Base-by-base conservation (phyloP, 2,113 vertebrate genomes). In the Cavia porcellus region DNA sequence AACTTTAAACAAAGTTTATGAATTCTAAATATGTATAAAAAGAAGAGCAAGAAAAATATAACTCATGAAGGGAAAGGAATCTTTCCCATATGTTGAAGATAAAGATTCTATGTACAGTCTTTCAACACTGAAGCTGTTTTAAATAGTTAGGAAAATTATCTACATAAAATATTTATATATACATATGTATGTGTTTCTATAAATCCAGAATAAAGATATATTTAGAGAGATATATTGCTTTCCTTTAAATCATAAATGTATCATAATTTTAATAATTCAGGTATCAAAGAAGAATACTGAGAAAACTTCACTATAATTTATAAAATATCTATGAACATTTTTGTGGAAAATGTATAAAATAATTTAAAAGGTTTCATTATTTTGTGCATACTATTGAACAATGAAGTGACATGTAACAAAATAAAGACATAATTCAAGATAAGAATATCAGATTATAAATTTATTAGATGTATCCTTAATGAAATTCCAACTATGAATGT, bases 11-110 rank as follows among this genome's bases (percentile, higher is more conserved):
- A 87, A 81, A 95, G 38, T 38, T 38, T 38, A 77, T 92, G 5
- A 59, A 72, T 90, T 87, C 42, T 79, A 94, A 92, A 85, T 66
- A 77, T 64, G 90, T 85, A 42, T 57, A 32, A 92, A 74, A 93
- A 17, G 52, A 5, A 35, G 64, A 20, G 50, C 52, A 83, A 61
- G 50, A 17, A 35, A 17, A 50, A 13, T 10, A 88, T 11, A 74
- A 72, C 89, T 79, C 17, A 35, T 64, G 92, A 82, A 19, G 11
- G 38, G 13, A 8, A 30, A 45, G 7, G 1, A 38, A 89, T 59
- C 5, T n/a, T 64, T 92, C 9, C 5, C 13, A 50, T 3, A 57
- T 30, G 6, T 50, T 17, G 25, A 57, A 89, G 92, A 55, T 45
- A 72, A 12, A 25, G 38, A 38, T 38, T 83, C 74, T 90, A 72